Evolutionary conservation across 2,888 invertebrate species (phyloP), one percentile per base, ranked within the genome.

Genomic region (Nephrotoma flavescens): DNA sequence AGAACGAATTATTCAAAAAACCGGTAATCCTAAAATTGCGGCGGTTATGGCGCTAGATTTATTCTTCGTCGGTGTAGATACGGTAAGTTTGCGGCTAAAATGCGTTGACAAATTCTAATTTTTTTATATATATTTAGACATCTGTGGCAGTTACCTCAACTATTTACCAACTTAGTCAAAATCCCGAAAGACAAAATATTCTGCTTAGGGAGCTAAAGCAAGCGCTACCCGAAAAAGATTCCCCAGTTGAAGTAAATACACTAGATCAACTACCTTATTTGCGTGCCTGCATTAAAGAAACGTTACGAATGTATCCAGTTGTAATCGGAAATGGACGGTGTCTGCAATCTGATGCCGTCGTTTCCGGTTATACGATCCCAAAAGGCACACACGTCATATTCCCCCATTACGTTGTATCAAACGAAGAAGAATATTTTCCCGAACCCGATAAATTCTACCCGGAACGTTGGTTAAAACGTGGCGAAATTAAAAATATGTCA

Each of bases 311-410:
- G 91, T 95, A 95, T 90, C 97, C 96, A 7, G 96, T 96, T 15
- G 96, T 96, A 88, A 94, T 96, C 89, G 96, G 96, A 57, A 96
- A 96, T 89, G 95, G 96, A 5, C 93, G 97, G 88, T 95, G 95
- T 89, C 93, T 96, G 86, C 95, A 96, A 90, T 93, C 94, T 7
- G 95, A 96, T 90, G 92, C 96, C 2, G 93, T 95, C 11, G 94
- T 97, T 89, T 94, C 94, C 87, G 96, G 96, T 88, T 97, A 95
- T 90, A 92, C 94, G 90, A 94, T 97, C 88, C 96, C 97, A 12
- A 96, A 96, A 92, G 96, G 91, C 96, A 95, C 96, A 0, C 95
- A 96, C 91, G 93, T 96, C 47, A 95, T 96, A 88, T 95, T 96
- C 89, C 96, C 96, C 86, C 96, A 96, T 91, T 94, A 96, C 91